These are phyloP conservation scores for human DNA, from an alignment of 2,113 vertebrate species.

Conservation along the genomic window GRCh38 chr12:41499001-41499500, in stretches of 20 bases:
- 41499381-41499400: constrained; percentile 54
- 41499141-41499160: neutral
- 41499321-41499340: neutral
- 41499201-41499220: neutral
- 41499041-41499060: neutral
- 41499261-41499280: neutral
- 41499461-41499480: constrained; percentile 78
- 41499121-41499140: neutral
- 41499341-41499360: constrained; percentile 51
- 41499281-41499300: neutral
- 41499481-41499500: constrained; percentile 66
- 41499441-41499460: constrained; percentile 77
- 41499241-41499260: neutral
- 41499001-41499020: neutral
- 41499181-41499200: neutral
- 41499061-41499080: neutral
- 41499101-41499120: neutral
- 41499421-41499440: constrained; percentile 75
- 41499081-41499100: neutral
- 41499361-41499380: constrained; percentile 72
- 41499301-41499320: neutral
- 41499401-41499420: constrained; percentile 71
- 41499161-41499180: neutral
- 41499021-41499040: neutral
- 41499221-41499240: neutral